These are phyloP conservation scores for Aromia moschata DNA, from an alignment of 2,888 invertebrate genomes.

Conservation along the genomic window DNA sequence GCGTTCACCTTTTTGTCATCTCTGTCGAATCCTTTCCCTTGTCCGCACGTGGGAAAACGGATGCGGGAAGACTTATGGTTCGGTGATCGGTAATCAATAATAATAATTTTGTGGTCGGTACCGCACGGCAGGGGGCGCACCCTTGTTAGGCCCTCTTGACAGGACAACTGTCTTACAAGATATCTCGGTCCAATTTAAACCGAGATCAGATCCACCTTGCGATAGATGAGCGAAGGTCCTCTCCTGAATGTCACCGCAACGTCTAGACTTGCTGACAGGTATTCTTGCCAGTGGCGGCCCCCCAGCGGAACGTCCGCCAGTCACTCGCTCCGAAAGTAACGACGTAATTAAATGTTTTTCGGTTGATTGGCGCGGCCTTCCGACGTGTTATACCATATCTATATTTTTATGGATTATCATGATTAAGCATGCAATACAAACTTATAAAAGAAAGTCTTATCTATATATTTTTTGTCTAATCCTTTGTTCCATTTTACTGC, in stretches of 20 bases:
- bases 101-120: conserved; percentile 54
- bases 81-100: conserved; percentile 55
- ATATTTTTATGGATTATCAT: too few relatives aligned
- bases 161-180: conserved; percentile 46
- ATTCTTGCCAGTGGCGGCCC: conserved; percentile 13
- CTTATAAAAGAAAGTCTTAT: too few relatives aligned
- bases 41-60: conserved; percentile 35
- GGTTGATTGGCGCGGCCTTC: too few relatives aligned
- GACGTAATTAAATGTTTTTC: too few relatives aligned
- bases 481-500: too few relatives aligned
- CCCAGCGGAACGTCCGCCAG: too few relatives aligned
- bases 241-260: conserved; percentile 23
- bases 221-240: conserved; percentile 30
- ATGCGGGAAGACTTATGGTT: conserved; percentile 26
- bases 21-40: conserved; percentile 29
- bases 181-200: conserved; percentile 39
- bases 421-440: too few relatives aligned
- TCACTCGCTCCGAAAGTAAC: too few relatives aligned
- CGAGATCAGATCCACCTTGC: conserved; percentile 35
- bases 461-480: too few relatives aligned
- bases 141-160: conserved; percentile 53
- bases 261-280: conserved; percentile 26
- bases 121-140: conserved; percentile 53
- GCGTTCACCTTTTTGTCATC: neutral
- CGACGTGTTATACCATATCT: too few relatives aligned